A percentile compares a stretch with the other conserved stretches of the same genome.
Conservation (phyloP, 1,140 invertebrate genomes). For the Drosophila pruinosa region DNA sequence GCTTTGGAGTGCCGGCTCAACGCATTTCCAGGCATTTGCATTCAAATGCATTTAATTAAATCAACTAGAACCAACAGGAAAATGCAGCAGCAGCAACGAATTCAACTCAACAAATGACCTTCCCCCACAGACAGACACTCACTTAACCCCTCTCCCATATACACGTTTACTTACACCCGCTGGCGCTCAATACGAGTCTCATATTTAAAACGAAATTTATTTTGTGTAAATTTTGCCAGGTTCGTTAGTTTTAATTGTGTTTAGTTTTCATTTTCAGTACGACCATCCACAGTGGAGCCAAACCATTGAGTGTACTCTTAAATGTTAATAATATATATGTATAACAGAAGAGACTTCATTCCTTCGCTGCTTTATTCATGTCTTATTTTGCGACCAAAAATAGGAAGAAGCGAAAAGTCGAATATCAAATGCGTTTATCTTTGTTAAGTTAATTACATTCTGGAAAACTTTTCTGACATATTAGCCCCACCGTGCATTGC, state of each 20-base stretch:
- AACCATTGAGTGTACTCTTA: background rate
- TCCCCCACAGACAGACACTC: background rate
- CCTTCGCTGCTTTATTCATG: too few relatives aligned
- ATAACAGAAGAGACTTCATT: too few relatives aligned
- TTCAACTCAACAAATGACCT: conserved; percentile 33
- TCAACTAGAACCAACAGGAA: conserved; percentile 77
- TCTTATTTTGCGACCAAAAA: too few relatives aligned
- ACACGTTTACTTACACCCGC: background rate
- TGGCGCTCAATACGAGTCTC: conserved; percentile 55
- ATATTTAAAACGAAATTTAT: conserved; percentile 78
- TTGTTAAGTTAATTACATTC: background rate
- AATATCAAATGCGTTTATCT: background rate
- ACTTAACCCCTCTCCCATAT: background rate
- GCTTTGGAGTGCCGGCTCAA: conserved; percentile 56
- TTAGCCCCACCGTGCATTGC: background rate
- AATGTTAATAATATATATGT: background rate
- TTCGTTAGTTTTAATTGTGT: conserved; percentile 78
- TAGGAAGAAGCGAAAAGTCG: too few relatives aligned
- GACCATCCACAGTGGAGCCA: conserved; percentile 16
- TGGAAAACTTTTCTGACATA: background rate
- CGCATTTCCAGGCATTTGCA: conserved; percentile 74
- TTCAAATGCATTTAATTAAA: conserved; percentile 79
- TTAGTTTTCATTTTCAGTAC: conserved; percentile 69
- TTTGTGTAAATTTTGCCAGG: conserved; percentile 76
- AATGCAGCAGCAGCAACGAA: conserved; percentile 53